Percentiles rank a stretch among this genome's conserved stretches.
These are phyloP conservation scores for Rhinichthys klamathensis DNA, from an alignment of 2,113 vertebrate species.

Conservation along the genomic window DNA sequence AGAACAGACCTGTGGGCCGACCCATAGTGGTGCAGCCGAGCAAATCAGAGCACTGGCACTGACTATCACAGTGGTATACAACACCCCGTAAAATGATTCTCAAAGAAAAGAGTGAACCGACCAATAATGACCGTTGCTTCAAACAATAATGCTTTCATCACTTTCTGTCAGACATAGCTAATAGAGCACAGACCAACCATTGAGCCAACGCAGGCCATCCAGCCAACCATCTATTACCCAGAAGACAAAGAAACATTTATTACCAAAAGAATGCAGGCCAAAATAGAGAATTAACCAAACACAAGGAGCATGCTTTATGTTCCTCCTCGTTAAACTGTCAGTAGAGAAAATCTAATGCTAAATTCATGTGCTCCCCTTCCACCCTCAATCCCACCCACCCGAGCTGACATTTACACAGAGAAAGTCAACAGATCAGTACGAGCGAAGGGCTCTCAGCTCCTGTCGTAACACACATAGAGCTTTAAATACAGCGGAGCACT, in stretches of 20 bases:
- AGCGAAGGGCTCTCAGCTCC: constrained; percentile 19
- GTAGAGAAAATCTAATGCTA: constrained; percentile 18
- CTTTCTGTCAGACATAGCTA: constrained; percentile 4
- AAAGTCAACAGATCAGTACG: constrained; percentile 37
- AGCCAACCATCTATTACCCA: constrained; percentile 5
- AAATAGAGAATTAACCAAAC: constrained; percentile 22
- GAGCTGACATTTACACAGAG: constrained; percentile 46
- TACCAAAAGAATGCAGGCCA: background rate
- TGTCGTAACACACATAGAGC: background rate
- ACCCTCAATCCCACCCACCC: constrained; percentile 1
- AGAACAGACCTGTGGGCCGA: constrained; percentile 12
- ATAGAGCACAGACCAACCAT: constrained; percentile 10
- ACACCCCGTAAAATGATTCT: constrained; percentile 8
- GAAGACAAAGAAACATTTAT: constrained; percentile 40
- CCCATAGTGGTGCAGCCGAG: background rate
- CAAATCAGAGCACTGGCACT: constrained; percentile 6
- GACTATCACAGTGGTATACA: constrained; percentile 1
- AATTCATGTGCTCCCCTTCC: constrained; percentile 14
- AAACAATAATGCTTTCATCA: constrained; percentile 17
- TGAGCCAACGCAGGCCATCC: background rate
- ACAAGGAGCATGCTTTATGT: constrained; percentile 34
- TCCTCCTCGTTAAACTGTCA: constrained; percentile 29
- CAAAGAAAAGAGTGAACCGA: background rate
- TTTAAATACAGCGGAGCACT: background rate
- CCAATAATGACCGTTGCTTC: constrained; percentile 2